Percentiles rank a stretch among this genome's conserved stretches.
These are phyloP conservation scores for Mungos mungo DNA, from an alignment of 2,113 vertebrate genomes.

Conservation along the genomic window DNA sequence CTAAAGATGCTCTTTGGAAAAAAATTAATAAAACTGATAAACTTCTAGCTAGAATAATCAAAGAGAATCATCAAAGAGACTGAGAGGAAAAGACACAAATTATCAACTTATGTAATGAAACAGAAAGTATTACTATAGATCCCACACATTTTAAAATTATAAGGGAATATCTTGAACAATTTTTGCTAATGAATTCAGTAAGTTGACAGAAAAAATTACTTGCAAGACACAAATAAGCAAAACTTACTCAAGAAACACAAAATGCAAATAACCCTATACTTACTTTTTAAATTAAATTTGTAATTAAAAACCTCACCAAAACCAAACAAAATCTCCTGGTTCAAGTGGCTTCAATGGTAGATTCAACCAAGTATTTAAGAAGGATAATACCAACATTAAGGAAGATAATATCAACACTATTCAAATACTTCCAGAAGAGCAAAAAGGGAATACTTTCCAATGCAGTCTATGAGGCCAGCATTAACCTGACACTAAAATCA, in stretches of 20 bases:
- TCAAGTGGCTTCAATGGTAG: background rate
- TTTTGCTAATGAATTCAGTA: background rate
- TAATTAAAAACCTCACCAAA: background rate
- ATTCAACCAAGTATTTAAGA: background rate
- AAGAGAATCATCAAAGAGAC: background rate
- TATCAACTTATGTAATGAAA: background rate
- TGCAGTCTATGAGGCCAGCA: background rate
- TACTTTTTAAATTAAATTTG: background rate
- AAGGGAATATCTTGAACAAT: background rate
- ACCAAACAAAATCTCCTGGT: background rate
- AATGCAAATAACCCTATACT: background rate
- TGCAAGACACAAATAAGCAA: background rate
- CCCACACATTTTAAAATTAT: background rate
- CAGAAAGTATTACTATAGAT: background rate
- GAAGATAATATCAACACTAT: background rate
- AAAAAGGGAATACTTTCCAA: background rate
- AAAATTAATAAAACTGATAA: background rate
- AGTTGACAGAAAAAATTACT: background rate
- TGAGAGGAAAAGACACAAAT: background rate
- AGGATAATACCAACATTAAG: background rate
- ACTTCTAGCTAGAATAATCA: background rate
- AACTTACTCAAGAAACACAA: slow-evolving; percentile 3
- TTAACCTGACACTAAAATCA: background rate
- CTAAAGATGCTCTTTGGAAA: background rate
- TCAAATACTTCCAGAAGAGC: slow-evolving; percentile 5